Percentiles rank a stretch among this genome's conserved stretches.
Conservation (phyloP, 2,888 invertebrate genomes). For the Scelioninae gen. 2 region DNA sequence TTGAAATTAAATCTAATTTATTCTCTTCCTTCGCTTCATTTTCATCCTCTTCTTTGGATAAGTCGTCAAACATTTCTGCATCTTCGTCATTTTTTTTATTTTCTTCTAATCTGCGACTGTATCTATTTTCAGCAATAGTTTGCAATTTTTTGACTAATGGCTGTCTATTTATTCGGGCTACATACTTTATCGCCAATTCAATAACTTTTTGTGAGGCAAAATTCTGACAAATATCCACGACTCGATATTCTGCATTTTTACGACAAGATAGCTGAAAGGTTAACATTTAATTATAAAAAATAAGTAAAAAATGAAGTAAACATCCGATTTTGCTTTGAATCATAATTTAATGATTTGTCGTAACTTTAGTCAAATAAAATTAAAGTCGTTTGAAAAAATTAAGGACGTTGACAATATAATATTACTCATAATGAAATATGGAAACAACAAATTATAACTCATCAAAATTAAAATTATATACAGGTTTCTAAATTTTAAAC, state of each 20-base stretch:
- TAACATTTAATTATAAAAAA: not conserved
- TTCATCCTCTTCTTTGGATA: constrained; percentile 22
- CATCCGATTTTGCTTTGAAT: no score
- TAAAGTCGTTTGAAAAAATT: no score
- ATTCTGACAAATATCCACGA: constrained; percentile 89
- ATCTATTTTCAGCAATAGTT: constrained; percentile 69
- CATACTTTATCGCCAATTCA: constrained; percentile 92
- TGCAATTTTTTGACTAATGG: constrained; percentile 87
- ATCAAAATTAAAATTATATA: not conserved
- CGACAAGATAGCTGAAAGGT: constrained; percentile 84
- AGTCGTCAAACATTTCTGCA: constrained; percentile 60
- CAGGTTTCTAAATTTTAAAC: no score
- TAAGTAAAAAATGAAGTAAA: no score
- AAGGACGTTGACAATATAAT: no score
- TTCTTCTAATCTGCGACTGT: constrained; percentile 67
- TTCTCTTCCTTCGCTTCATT: constrained; percentile 59
- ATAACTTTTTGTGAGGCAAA: constrained; percentile 86
- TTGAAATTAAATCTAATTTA: constrained; percentile 63
- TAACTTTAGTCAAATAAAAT: no score
- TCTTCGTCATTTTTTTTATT: constrained; percentile 66
- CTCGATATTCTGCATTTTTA: constrained; percentile 89
- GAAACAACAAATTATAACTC: not conserved
- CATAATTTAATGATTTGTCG: no score
- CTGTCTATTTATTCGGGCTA: constrained; percentile 84
- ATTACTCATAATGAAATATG: not conserved